These are phyloP conservation scores for Drosophila nr. fundita DNA, from an alignment of 2,888 invertebrate genomes.

Conservation along the genomic window DNA sequence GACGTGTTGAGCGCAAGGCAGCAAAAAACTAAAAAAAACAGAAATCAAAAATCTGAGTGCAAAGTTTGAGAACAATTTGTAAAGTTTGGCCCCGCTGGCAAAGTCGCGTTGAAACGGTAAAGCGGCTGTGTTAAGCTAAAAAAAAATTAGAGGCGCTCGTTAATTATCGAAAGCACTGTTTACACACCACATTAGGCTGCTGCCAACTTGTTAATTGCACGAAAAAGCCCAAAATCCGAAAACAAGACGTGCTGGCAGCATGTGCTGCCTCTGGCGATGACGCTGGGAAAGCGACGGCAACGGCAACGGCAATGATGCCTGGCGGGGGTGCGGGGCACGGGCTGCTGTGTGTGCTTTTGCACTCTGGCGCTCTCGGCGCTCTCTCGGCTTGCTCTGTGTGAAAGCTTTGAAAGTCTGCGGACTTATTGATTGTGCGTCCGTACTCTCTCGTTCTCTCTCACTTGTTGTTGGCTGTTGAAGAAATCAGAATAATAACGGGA, in stretches of 20 bases:
- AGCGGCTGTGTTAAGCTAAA: slow-evolving; percentile 15
- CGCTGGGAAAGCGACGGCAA: slow-evolving; percentile 26
- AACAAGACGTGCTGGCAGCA: slow-evolving; percentile 60
- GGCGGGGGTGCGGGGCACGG: not conserved
- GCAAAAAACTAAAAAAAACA: slow-evolving; percentile 18
- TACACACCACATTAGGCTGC: slow-evolving; percentile 23
- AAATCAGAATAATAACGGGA: slow-evolving; percentile 56
- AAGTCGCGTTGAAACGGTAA: slow-evolving; percentile 54
- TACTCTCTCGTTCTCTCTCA: slow-evolving; percentile 25
- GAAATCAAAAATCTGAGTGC: slow-evolving; percentile 44
- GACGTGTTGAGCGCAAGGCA: slow-evolving; percentile 76
- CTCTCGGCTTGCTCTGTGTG: slow-evolving; percentile 19
- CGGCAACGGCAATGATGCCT: slow-evolving; percentile 17
- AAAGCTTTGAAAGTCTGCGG: slow-evolving; percentile 52
- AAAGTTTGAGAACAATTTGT: slow-evolving; percentile 60
- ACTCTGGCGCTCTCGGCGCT: slow-evolving; percentile 22
- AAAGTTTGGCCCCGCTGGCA: slow-evolving; percentile 54
- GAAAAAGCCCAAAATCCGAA: slow-evolving; percentile 26
- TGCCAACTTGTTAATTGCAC: slow-evolving; percentile 36
- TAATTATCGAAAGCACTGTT: slow-evolving; percentile 34
- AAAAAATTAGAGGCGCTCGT: slow-evolving; percentile 3
- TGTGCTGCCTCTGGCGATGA: slow-evolving; percentile 63
- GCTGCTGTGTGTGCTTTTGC: slow-evolving; percentile 33
- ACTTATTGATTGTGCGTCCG: slow-evolving; percentile 57
- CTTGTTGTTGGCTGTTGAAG: slow-evolving; percentile 59